Base-by-base conservation (phyloP, 2,797 vertebrate species). In the Fistularia tabacaria region DNA sequence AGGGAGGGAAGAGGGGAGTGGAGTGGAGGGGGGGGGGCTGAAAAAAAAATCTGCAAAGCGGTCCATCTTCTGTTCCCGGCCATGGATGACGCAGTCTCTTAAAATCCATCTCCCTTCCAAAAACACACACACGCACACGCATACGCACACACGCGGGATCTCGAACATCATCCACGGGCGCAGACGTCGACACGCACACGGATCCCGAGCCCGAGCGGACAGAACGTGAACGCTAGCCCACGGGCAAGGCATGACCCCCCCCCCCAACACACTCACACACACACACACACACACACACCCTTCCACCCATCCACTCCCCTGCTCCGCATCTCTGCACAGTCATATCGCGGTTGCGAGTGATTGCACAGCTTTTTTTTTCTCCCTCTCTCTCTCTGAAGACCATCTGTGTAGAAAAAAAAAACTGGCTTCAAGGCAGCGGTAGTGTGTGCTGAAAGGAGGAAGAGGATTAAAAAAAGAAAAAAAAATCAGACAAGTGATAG, bases 41-140 rank as follows among this genome's bases (percentile, higher is more conserved):
- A 25, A 25, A 25, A 25, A 63, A 57, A 76, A 77, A 80, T 76
- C 63, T 73, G 81, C 79, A 79, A 60, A 74, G 71, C 70, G 62
- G 68, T 66, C 81, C 79, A 71, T 81, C 72, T 80, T 59, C 64
- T 73, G 10, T 54, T 46, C 57, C 15, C 52, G 56, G 61, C 64
- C 57, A 45, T 44, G 66, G 75, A 84, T 88, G 87, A 87, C 84
- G 85, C 81, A 77, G 79, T 61, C 69, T 67, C 59, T 54, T 70
- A 65, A 78, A 82, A 79, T 41, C 59, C 55, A 57, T 61, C 67
- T 55, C 56, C 54, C 59, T 52, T 38, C 68, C 38, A 51, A 57
- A 37, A 37, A 52, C 14, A 46, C 25, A 25, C 25, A 25, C 25
- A 52, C 14, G 42, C 25, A 25, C 25, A 25, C 25, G 25, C 25